Evolutionary conservation across 2,888 invertebrate genomes (phyloP).

Genomic region (Polydrusus tereticollis): DNA sequence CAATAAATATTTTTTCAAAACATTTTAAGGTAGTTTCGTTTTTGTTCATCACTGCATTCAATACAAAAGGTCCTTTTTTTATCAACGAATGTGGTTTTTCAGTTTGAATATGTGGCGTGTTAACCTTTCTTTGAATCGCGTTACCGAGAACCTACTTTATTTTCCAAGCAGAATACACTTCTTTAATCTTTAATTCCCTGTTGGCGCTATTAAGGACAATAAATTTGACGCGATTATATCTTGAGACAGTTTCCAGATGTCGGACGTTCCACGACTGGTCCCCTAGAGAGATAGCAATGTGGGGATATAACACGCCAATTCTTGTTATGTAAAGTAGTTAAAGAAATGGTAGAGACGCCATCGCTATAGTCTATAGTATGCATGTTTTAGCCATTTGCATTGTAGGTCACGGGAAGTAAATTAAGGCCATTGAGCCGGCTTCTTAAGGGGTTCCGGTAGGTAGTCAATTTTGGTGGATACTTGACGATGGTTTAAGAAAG

Average conservation of each 20-base stretch:
- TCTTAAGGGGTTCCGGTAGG: background rate
- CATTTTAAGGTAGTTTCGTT: too few species aligned
- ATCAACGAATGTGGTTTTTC: too few species aligned
- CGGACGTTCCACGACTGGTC: conserved; percentile 41
- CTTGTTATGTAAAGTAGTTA: conserved; percentile 19
- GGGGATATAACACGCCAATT: conserved; percentile 37
- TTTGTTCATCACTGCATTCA: too few species aligned
- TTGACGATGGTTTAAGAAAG: too few species aligned
- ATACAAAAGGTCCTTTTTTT: too few species aligned
- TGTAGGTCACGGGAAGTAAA: background rate
- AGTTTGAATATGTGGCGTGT: conserved; percentile 12
- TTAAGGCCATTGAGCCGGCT: background rate
- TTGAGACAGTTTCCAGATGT: conserved; percentile 47
- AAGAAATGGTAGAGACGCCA: background rate
- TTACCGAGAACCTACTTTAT: conserved; percentile 31
- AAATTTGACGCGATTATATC: conserved; percentile 44
- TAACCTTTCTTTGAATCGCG: conserved; percentile 6
- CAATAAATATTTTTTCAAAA: too few species aligned
- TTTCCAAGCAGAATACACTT: conserved; percentile 25
- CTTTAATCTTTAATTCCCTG: conserved; percentile 42
- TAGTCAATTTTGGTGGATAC: too few species aligned
- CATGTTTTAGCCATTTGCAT: background rate
- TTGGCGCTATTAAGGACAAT: conserved; percentile 41
- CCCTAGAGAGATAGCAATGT: conserved; percentile 43
- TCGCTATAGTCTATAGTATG: background rate